Base-by-base conservation (phyloP, 2,113 vertebrate species). In the Danio rerio region DNA sequence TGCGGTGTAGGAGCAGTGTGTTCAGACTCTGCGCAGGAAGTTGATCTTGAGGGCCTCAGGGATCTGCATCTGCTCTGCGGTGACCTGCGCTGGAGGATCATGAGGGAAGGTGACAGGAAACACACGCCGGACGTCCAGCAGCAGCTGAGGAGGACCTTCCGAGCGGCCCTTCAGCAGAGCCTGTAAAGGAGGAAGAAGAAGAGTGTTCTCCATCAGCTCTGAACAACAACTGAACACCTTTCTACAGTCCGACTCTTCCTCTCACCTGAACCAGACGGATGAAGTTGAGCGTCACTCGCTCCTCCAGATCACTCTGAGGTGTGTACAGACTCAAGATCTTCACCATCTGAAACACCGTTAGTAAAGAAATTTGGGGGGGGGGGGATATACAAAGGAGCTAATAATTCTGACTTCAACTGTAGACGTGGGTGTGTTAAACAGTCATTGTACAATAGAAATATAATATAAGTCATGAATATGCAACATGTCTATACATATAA, bases 61-160 rank as follows among this genome's bases (percentile, higher is more conserved):
- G 88, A 92, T 91, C 81, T 63, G 47, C 47, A 95, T 82, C 85
- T 92, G 89, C 13, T 92, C 88, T 0, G 88, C 83, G 3, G 49
- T 89, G 80, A 93, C 62, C 0, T 9, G 13, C 4, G 89, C 1
- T 0, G 83, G 82, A 18, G 90, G 89, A 68, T 9, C 56, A 86
- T 83, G 87, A 40, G 90, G 93, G 88, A 96, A 93, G 0, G 91
- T 93, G 87, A 95, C 93, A 0, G 95, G 94, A 86, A 94, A 94
- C 74, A 91, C 88, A 56, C 80, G 87, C 16, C 87, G 89, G 15
- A 92, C 90, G 2, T 94, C 93, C 89, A 93, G 84, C 50, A 96
- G 88, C 31, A 95, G 88, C 86, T 93, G 94, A 0, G 87, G 81
- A 3, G 91, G 65, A 21, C 86, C 86, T 15, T 89, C 88, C 6